These are phyloP conservation scores for Hiodon alosoides DNA, from an alignment of 2,113 vertebrate species.

Conservation along the genomic window DNA sequence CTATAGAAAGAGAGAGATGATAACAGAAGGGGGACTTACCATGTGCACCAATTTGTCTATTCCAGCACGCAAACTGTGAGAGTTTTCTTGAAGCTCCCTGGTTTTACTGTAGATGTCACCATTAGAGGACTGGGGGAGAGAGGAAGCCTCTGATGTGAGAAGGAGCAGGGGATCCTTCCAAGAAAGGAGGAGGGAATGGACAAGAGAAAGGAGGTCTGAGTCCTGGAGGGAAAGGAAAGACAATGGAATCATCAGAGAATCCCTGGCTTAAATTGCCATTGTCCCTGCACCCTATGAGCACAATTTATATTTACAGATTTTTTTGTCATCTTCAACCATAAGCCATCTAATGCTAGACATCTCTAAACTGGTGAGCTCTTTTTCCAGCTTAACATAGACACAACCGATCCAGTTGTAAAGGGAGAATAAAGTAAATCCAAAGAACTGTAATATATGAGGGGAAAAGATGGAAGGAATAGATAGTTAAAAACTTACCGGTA, in stretches of 20 bases:
- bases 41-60: constrained; percentile 53
- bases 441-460: no score
- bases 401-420: not conserved
- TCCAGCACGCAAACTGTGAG: constrained; percentile 53
- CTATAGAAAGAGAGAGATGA: not conserved
- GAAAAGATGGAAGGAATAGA: not conserved
- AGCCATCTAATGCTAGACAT: no score
- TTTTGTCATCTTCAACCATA: no score
- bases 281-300: no score
- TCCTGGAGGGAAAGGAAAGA: constrained; percentile 42
- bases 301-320: no score
- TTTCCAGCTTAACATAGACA: not conserved
- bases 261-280: not conserved
- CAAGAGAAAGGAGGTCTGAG: constrained; percentile 55
- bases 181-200: constrained; percentile 59
- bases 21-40: constrained; percentile 37
- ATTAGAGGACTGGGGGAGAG: constrained; percentile 53
- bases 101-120: constrained; percentile 54
- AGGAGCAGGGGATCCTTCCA: constrained; percentile 55
- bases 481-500: constrained; percentile 48
- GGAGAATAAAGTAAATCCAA: no score
- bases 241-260: not conserved
- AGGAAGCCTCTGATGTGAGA: constrained; percentile 46
- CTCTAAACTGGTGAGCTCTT: no score
- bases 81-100: constrained; percentile 56